Conservation (phyloP, 2,797 vertebrate species). For the Artibeus jamaicensis region DNA sequence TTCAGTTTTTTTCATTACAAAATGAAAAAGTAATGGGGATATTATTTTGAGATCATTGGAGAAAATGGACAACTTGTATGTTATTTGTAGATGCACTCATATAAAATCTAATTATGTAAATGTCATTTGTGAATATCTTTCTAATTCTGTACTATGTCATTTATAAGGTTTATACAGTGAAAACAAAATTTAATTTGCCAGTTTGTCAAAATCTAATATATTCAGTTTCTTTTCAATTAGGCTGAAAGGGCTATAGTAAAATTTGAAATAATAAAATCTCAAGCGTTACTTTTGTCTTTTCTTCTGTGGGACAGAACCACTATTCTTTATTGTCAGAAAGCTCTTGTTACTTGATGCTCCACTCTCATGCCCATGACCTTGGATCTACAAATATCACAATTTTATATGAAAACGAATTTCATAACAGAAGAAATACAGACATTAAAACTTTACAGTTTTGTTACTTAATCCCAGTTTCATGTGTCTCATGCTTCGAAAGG, state of each 20-base stretch:
- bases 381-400: background rate
- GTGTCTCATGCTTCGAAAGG: background rate
- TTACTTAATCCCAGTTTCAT: background rate
- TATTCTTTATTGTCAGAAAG: background rate
- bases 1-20: conserved; percentile 37
- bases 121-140: conserved; percentile 68
- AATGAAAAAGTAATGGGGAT: conserved; percentile 11
- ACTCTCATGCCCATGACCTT: background rate
- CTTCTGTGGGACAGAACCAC: background rate
- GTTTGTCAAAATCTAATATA: conserved; percentile 65
- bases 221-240: conserved; percentile 55
- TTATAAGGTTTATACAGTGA: conserved; percentile 61
- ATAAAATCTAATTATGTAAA: conserved; percentile 62
- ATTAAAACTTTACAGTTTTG: conserved; percentile 15
- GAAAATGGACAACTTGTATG: conserved; percentile 24
- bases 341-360: background rate
- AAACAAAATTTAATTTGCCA: conserved; percentile 72
- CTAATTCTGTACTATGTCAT: conserved; percentile 52
- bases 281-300: conserved; percentile 44
- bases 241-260: conserved; percentile 34
- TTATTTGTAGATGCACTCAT: conserved; percentile 57
- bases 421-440: background rate
- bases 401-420: conserved; percentile 39
- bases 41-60: conserved; percentile 48
- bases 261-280: conserved; percentile 58